phyloP scores from a whole-genome alignment of 2,797 vertebrate species.

The Brachyalestes nurse region DNA sequence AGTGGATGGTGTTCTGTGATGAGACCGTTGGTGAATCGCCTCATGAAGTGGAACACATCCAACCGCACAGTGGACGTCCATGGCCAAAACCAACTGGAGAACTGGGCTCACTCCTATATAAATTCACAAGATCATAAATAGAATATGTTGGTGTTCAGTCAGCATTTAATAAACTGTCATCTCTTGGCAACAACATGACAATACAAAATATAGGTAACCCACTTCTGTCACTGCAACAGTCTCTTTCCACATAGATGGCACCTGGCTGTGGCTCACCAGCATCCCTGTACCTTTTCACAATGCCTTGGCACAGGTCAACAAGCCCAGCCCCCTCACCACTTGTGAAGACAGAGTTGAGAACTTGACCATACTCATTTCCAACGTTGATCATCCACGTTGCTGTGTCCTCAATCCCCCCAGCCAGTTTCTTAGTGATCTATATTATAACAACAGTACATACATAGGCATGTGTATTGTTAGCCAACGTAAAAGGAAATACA shows the following conservation, averaged over 20 bases:
- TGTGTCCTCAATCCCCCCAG: slow-evolving; percentile 29
- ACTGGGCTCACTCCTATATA: slow-evolving; percentile 35
- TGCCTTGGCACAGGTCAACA: too few relatives aligned
- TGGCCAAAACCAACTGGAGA: slow-evolving; percentile 24
- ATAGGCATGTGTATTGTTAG: too few relatives aligned
- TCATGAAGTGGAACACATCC: slow-evolving; percentile 47
- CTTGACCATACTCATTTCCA: slow-evolving; percentile 35
- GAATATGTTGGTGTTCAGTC: too few relatives aligned
- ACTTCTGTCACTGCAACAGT: slow-evolving; percentile 40
- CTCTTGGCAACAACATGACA: too few relatives aligned
- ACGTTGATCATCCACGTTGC: slow-evolving; percentile 39
- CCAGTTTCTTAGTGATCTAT: slow-evolving; percentile 19
- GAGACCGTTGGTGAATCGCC: slow-evolving; percentile 37
- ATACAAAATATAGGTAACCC: too few relatives aligned
- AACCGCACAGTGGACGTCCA: slow-evolving; percentile 27
- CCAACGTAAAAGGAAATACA: too few relatives aligned
- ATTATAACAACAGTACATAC: too few relatives aligned
- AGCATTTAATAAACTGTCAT: too few relatives aligned
- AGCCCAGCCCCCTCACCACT: too few relatives aligned
- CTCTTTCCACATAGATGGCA: slow-evolving; percentile 45
- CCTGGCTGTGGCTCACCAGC: slow-evolving; percentile 45
- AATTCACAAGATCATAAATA: background rate
- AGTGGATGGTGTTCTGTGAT: slow-evolving; percentile 51
- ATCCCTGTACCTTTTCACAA: slow-evolving; percentile 30
- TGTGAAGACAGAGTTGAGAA: too few relatives aligned